These are phyloP conservation scores for Myiagra hebetior DNA, from an alignment of 2,113 vertebrate species.

Conservation along the genomic window DNA sequence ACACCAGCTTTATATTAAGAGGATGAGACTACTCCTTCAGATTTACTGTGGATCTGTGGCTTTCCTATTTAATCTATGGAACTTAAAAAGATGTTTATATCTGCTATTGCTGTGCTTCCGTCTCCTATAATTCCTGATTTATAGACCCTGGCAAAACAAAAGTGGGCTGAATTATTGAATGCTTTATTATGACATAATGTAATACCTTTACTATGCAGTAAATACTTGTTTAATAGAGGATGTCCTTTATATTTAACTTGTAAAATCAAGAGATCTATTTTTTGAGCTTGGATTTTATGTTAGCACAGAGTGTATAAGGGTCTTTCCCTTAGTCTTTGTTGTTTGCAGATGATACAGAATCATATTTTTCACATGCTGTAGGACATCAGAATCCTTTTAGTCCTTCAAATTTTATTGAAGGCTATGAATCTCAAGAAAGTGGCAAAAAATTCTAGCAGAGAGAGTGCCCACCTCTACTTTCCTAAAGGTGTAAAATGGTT, in stretches of 20 bases:
- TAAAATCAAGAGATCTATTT: background rate
- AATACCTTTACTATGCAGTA: background rate
- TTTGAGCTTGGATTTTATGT: background rate
- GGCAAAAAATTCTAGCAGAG: background rate
- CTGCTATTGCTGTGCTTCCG: background rate
- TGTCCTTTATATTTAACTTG: background rate
- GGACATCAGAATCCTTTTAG: background rate
- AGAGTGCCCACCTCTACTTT: background rate
- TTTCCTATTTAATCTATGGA: background rate
- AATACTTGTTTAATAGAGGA: background rate
- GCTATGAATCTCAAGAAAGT: background rate
- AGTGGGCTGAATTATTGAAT: background rate
- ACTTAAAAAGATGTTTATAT: background rate
- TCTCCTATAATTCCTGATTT: background rate
- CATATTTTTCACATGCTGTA: background rate
- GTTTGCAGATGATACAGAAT: background rate
- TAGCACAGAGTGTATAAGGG: rapidly evolving
- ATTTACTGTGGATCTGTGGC: background rate
- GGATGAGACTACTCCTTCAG: background rate
- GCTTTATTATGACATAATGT: background rate
- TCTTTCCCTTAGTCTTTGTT: background rate
- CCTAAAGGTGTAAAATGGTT: background rate
- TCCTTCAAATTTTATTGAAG: background rate
- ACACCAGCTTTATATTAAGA: background rate
- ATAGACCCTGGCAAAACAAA: background rate